phyloP scores from a whole-genome alignment of 2,113 vertebrate genomes.

The Rynchops niger region DNA sequence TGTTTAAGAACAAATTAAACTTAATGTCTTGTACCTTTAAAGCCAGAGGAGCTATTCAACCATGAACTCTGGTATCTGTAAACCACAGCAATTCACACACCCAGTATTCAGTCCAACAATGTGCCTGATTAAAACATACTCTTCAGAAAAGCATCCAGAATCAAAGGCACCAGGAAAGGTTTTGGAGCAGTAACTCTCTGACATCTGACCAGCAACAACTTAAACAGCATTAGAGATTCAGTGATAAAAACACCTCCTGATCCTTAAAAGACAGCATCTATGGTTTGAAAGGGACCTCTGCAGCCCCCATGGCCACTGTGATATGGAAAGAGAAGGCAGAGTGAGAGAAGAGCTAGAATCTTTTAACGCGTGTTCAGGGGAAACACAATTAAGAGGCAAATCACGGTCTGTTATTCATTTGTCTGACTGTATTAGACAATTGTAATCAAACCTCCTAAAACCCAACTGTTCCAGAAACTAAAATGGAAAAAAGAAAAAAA shows the following conservation, averaged over 20 bases:
- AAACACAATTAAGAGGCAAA: background rate
- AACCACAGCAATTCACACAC: background rate
- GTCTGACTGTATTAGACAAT: background rate
- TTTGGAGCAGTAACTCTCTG: background rate
- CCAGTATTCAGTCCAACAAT: background rate
- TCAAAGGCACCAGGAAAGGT: background rate
- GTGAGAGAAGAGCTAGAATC: background rate
- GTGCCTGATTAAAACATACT: background rate
- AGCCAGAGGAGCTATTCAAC: background rate
- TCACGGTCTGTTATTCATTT: background rate
- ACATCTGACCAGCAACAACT: background rate
- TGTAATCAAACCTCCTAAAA: background rate
- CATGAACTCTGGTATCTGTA: background rate
- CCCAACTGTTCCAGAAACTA: background rate
- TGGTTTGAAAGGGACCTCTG: background rate
- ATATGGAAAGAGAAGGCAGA: background rate
- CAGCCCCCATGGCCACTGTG: rapidly evolving
- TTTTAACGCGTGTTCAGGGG: background rate
- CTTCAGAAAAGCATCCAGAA: background rate
- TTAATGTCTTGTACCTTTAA: background rate
- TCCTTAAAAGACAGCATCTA: background rate
- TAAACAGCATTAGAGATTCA: background rate
- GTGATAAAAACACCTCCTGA: background rate
- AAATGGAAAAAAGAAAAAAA: background rate
- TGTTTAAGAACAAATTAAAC: background rate